Base-by-base conservation (phyloP, 2,113 vertebrate species). In the Notarius lentiginosus region DNA sequence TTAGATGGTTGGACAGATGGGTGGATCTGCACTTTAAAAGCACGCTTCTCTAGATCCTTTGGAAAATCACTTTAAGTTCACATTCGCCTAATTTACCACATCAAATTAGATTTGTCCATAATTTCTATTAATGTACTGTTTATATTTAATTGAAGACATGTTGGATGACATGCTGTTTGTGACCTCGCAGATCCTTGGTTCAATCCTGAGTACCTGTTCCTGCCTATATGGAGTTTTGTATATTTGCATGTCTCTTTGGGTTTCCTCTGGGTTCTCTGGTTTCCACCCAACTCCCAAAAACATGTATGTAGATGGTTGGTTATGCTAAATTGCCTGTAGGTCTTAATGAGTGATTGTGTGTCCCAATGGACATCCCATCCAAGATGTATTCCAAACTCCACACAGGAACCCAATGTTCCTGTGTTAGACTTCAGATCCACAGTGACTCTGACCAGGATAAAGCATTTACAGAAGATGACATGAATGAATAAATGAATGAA, bases 21-120 rank as follows among this genome's bases (percentile, higher is more conserved):
- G 14, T 20, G 56, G 63, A 85, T 75, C 11, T 49, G 56, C 56
- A 51, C 66, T 85, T 65, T n/a, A 51, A 84, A 76, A 47, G 41
- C 8, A 66, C 61, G 17, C 49, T 15, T 63, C 22, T 77, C 17
- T 34, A 51, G 6, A 51, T 24, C 49, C 41, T 79, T 70, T 56
- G n/a, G 27, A 53, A 66, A 68, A 24, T 68, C 15, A 56, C 1
- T 47, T 73, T 41, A 73, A 47, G 4, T 56, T 55, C 5, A 53
- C 3, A 79, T 51, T 24, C 22, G 15, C 6, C 1, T 14, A 9
- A 41, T n/a, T 49, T 27, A 27, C 49, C 49, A 53, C 75, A 53
- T 27, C 9, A 27, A 55, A 27, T 55, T 77, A 49, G 17, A 76
- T 76, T 76, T 11, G 11, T 51, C 22, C n/a, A 27, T 79, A 14